These are phyloP conservation scores for Andricus quercusramuli DNA, from an alignment of 2,888 invertebrate genomes.

Conservation along the genomic window DNA sequence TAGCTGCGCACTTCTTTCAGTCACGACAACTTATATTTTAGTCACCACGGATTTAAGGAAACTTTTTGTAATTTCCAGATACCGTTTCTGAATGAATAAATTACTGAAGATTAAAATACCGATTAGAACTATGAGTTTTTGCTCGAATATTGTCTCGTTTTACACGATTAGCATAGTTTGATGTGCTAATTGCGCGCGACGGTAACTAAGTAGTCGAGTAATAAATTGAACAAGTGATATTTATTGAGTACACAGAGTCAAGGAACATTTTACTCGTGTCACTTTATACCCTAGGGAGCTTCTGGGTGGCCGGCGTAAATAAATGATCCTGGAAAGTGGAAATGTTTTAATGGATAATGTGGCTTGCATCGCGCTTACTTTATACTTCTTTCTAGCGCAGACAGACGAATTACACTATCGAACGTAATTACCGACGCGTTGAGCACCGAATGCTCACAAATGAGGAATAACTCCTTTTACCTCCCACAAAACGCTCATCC, in stretches of 20 bases:
- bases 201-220: constrained; percentile 66
- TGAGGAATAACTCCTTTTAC: constrained; percentile 35
- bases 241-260: constrained; percentile 67
- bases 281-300: constrained; percentile 54
- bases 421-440: constrained; percentile 37
- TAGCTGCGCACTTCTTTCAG: no score
- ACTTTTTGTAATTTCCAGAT: no score
- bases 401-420: constrained; percentile 40
- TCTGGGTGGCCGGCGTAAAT: constrained; percentile 71
- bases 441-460: constrained; percentile 32
- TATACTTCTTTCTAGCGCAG: constrained; percentile 33
- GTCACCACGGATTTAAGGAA: no score
- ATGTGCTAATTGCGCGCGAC: constrained; percentile 66
- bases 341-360: constrained; percentile 51
- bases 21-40: no score
- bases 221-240: constrained; percentile 71
- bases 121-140: background rate
- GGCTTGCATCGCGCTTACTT: constrained; percentile 12
- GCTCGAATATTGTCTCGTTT: background rate
- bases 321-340: constrained; percentile 64
- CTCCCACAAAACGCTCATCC: constrained; percentile 11
- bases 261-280: constrained; percentile 69
- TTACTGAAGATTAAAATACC: no score
- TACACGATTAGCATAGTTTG: background rate
- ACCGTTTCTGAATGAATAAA: no score